Conservation (phyloP, 2,113 vertebrate genomes). For the Odocoileus virginianus region DNA sequence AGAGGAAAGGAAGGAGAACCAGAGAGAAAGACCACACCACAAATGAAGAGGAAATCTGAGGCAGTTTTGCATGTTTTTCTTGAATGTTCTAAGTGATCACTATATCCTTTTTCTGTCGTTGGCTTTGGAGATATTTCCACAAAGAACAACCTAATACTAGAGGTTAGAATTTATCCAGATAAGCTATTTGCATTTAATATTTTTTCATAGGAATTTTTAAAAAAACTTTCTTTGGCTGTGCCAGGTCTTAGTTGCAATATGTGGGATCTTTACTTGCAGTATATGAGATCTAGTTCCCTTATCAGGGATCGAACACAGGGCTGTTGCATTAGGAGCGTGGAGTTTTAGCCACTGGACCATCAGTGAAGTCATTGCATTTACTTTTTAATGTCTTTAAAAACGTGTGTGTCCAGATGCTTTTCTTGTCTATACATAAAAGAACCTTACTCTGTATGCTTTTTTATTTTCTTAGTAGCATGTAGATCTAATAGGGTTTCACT, state of each 20-base stretch:
- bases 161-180: constrained; percentile 23
- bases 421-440: background rate
- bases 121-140: background rate
- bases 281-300: background rate
- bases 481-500: background rate
- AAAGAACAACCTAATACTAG: background rate
- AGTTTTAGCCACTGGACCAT: background rate
- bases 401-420: background rate
- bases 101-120: background rate
- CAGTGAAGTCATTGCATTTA: background rate
- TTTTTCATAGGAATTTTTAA: background rate
- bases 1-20: background rate
- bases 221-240: background rate
- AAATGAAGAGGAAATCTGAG: background rate
- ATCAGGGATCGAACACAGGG: accelerated
- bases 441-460: background rate
- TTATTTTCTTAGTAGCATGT: background rate
- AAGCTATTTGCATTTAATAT: background rate
- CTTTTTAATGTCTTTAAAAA: constrained; percentile 17
- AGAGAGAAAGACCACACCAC: background rate
- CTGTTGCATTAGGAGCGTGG: background rate
- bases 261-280: background rate
- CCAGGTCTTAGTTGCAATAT: background rate
- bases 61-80: background rate
- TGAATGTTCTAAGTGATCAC: background rate